These are phyloP conservation scores for Grammomys surdaster DNA, from an alignment of 2,113 vertebrate species.

Conservation along the genomic window DNA sequence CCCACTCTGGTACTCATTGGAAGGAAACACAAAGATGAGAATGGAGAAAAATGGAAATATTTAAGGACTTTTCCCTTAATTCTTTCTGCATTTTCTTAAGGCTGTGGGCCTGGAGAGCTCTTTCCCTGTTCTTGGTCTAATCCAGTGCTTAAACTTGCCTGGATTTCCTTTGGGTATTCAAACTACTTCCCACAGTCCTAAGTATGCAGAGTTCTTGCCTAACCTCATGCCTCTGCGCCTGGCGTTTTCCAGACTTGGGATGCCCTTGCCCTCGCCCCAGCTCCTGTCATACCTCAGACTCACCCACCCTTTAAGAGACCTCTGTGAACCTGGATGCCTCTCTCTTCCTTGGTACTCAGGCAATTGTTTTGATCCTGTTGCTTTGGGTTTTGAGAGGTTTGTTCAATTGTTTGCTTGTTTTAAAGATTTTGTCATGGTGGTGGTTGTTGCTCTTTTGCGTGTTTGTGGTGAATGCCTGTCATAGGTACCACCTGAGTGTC, in stretches of 20 bases:
- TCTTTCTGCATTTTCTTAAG: not conserved
- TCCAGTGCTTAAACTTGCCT: not conserved
- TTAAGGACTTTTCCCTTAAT: not conserved
- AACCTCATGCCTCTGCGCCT: not conserved
- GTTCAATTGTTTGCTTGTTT: not conserved
- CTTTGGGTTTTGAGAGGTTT: not conserved
- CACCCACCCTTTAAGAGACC: not conserved
- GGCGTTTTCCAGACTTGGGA: not conserved
- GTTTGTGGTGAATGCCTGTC: not conserved
- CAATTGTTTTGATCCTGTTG: not conserved
- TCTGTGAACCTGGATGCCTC: not conserved
- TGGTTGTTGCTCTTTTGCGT: not conserved
- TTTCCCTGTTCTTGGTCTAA: not conserved
- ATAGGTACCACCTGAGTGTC: not conserved
- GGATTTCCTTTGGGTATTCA: not conserved
- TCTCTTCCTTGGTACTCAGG: too few relatives aligned
- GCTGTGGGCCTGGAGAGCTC: not conserved
- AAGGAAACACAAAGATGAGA: conserved; percentile 35
- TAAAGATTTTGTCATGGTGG: not conserved
- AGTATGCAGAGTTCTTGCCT: not conserved
- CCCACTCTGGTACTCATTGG: too few relatives aligned
- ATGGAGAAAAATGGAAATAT: conserved; percentile 20
- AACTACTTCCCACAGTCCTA: not conserved
- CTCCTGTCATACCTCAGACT: not conserved
- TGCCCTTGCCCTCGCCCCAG: not conserved